Evolutionary conservation across 2,113 vertebrate genomes (phyloP), one percentile per base, ranked within the genome.

Genomic region (Leptobrachium leishanense): DNA sequence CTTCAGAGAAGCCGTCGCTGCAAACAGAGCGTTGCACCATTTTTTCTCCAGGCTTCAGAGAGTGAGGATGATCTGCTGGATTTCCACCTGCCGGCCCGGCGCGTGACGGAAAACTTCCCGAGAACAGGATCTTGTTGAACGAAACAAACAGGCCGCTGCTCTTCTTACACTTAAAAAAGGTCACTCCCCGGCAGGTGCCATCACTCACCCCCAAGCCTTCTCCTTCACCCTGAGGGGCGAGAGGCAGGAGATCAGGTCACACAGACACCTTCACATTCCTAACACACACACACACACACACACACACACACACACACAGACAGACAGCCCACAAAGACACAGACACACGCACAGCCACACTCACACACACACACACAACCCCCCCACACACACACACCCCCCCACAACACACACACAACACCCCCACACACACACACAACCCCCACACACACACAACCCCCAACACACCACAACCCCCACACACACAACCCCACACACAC

Each of bases 61-160:
- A 46, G 20, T 87, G 76, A 2, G 7, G 4, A 7, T 80, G 68
- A 0, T 69, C 53, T 2, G 2, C 12, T 0, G 1, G 62, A 75
- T 1, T 0, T 4, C 2, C 41, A 59, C 0, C n/a, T 1, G 65
- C 81, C 79, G 43, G 79, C 70, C n/a, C n/a, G n/a, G n/a, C n/a
- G n/a, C 81, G 68, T 6, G 0, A 3, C 2, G 0, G 6, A 43
- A 72, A 0, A 0, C 5, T 0, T 5, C 82, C 68, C 9, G 44
- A 0, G 10, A 90, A 88, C 3, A 72, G 84, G 76, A 96, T 2
- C 82, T 81, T 91, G 84, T 80, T 87, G 72, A 95, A 93, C 0
- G 95, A 90, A 62, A 85, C 84, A 73, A 95, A 94, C 74, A 96
- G 0, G 1, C 90, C 94, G 0, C 90, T 90, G 11, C 93, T 73